Evolutionary conservation across 37 sponge, comb jelly and placozoan species (phyloP).

Genomic region (Chondrilla cf. caribensis): DNA sequence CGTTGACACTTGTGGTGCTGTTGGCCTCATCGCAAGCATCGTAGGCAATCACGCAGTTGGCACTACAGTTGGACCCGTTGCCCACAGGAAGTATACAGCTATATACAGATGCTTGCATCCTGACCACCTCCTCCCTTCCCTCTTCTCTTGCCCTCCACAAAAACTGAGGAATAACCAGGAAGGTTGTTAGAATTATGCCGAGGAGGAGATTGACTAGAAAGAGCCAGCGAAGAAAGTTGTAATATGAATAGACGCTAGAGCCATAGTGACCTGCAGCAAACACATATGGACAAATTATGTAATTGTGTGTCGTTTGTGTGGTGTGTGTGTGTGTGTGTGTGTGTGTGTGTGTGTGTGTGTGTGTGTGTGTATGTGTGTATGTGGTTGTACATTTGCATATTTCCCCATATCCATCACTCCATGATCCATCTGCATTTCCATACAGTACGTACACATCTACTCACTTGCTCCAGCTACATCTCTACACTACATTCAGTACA

Average conservation of each 20-base stretch:
- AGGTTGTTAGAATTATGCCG: neutral
- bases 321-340: no score
- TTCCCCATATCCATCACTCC: no score
- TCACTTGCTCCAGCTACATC: no score
- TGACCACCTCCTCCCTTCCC: neutral
- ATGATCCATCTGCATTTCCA: no score
- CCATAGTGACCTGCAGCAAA: conserved; percentile 14
- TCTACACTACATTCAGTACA: no score
- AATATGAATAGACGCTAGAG: conserved; percentile 4
- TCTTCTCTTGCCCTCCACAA: conserved; percentile 9
- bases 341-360: no score
- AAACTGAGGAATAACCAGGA: conserved; percentile 16
- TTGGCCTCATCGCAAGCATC: neutral
- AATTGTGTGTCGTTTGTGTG: no score
- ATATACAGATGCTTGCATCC: neutral
- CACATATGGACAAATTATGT: no score
- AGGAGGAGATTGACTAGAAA: neutral
- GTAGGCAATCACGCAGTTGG: neutral
- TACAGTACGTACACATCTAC: no score
- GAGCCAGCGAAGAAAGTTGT: conserved; percentile 20
- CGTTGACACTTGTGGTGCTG: neutral
- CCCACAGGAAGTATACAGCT: neutral
- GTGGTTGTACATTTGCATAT: no score
- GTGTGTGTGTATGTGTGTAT: no score
- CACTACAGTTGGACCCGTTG: neutral